These are phyloP conservation scores for Microtus pennsylvanicus DNA, from an alignment of 2,113 vertebrate genomes.

Conservation along the genomic window DNA sequence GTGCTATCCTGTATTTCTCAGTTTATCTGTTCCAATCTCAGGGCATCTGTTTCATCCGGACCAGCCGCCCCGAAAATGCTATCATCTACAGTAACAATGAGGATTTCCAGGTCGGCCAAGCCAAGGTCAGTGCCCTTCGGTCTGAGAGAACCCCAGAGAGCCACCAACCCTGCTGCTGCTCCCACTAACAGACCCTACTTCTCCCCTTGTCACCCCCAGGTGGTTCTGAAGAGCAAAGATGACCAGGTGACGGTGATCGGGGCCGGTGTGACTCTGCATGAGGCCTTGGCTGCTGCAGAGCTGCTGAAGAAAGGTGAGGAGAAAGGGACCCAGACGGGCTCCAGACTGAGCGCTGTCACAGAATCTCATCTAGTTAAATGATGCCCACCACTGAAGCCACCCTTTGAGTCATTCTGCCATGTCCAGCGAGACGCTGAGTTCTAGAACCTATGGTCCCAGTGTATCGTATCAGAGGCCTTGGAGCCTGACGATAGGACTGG, in stretches of 20 bases:
- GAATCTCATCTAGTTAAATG: no score
- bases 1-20: fast-evolving
- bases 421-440: background rate
- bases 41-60: constrained; percentile 97
- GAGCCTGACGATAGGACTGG: background rate
- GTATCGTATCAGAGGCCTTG: background rate
- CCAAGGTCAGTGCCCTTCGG: constrained; percentile 89
- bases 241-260: constrained; percentile 96
- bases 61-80: constrained; percentile 94
- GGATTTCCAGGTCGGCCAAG: constrained; percentile 95
- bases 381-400: background rate
- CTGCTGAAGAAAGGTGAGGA: constrained; percentile 94
- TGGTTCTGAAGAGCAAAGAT: constrained; percentile 94
- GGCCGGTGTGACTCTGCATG: constrained; percentile 95
- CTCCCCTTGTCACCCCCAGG: constrained; percentile 82
- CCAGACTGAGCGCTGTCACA: fast-evolving
- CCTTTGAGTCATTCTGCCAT: background rate
- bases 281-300: constrained; percentile 94
- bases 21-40: constrained; percentile 72
- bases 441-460: fast-evolving
- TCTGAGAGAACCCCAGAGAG: background rate
- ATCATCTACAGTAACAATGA: constrained; percentile 96
- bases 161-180: background rate
- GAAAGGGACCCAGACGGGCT: fast-evolving
- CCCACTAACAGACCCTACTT: background rate